Conservation (phyloP, 2,888 invertebrate species). For the Microplitis deprimator region DNA sequence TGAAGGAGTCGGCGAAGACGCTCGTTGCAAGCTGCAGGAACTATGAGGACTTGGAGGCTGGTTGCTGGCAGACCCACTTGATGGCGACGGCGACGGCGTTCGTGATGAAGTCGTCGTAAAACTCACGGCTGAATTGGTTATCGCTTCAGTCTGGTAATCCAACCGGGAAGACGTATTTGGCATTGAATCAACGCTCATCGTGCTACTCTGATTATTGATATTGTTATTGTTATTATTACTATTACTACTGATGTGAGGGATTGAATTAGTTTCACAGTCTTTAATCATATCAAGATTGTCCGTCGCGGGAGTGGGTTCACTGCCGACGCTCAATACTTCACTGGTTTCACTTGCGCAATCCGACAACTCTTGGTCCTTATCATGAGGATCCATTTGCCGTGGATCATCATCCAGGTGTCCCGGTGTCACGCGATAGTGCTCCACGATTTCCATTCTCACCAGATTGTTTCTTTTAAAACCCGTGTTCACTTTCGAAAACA, state of each 20-base stretch:
- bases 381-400: conserved; percentile 47
- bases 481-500: neutral
- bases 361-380: conserved; percentile 56
- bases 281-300: conserved; percentile 47
- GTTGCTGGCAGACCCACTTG: conserved; percentile 62
- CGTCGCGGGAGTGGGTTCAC: conserved; percentile 75
- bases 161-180: conserved; percentile 29
- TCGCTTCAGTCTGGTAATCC: conserved; percentile 29
- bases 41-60: conserved; percentile 56
- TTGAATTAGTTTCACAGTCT: conserved; percentile 32
- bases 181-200: conserved; percentile 1
- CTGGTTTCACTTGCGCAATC: conserved; percentile 75
- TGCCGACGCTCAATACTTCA: conserved; percentile 86
- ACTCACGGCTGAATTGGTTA: conserved; percentile 25
- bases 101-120: conserved; percentile 54
- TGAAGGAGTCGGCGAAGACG: conserved; percentile 66
- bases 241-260: conserved; percentile 52
- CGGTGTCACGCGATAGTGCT: conserved; percentile 44
- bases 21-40: conserved; percentile 57
- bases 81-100: conserved; percentile 62
- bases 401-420: conserved; percentile 52
- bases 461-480: conserved; percentile 19
- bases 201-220: neutral
- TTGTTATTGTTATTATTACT: conserved; percentile 52
- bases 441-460: conserved; percentile 49